A percentile compares a stretch with the other conserved stretches of the same genome.
Conservation (phyloP, 2,113 vertebrate genomes). For the Halichoerus grypus region DNA sequence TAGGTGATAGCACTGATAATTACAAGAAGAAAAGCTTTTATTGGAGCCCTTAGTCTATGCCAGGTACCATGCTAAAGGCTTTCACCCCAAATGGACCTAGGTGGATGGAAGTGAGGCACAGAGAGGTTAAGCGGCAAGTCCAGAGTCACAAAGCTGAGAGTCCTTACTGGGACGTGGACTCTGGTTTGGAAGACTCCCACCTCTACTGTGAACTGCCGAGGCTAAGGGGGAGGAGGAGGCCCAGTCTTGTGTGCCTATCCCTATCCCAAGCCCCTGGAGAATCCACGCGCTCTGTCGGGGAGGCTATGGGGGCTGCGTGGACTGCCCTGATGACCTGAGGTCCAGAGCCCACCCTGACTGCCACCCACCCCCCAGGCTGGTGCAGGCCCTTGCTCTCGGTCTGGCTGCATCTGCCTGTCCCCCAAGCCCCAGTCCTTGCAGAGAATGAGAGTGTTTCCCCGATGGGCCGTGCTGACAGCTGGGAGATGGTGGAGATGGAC, state of each 20-base stretch:
- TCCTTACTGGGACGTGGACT: not conserved
- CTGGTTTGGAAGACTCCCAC: not conserved
- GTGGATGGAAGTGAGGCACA: not conserved
- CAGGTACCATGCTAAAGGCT: not conserved
- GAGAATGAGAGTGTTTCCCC: not conserved
- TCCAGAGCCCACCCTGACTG: not conserved
- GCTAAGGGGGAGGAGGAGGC: not conserved
- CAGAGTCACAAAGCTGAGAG: not conserved
- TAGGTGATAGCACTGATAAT: not conserved
- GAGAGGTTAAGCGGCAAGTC: not conserved
- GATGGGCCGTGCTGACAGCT: rapidly evolving
- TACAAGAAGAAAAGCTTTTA: not conserved
- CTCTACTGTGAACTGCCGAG: not conserved
- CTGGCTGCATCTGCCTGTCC: not conserved
- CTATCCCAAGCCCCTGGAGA: not conserved
- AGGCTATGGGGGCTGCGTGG: not conserved
- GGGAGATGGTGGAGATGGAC: not conserved
- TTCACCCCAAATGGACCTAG: not conserved
- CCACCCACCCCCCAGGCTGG: not conserved
- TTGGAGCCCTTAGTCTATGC: not conserved
- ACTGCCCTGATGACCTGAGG: not conserved
- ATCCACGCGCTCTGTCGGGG: rapidly evolving
- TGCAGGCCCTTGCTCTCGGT: not conserved
- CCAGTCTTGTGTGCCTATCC: not conserved
- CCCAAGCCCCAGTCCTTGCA: not conserved